Evolutionary conservation across 2,113 vertebrate species (phyloP).

Genomic region (Tetrao urogallus): DNA sequence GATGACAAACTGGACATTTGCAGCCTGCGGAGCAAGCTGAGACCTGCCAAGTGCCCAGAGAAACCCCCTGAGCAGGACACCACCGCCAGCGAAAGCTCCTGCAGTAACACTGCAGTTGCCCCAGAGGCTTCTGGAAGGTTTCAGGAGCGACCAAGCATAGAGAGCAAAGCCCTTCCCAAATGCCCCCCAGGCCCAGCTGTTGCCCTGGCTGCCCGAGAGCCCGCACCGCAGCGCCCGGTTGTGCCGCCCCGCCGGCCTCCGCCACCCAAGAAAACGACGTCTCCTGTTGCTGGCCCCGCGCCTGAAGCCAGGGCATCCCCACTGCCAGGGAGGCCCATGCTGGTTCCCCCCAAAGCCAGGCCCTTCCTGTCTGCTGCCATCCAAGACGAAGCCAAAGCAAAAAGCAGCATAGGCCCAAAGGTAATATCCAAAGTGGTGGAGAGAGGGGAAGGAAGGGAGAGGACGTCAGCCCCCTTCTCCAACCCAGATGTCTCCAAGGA

Average conservation of each 20-base stretch:
- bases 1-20: constrained; percentile 92
- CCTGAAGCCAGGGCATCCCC: constrained; percentile 73
- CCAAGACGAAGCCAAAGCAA: constrained; percentile 83
- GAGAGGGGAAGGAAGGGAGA: constrained; percentile 82
- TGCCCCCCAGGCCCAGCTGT: constrained; percentile 42
- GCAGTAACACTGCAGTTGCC: constrained; percentile 42
- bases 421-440: constrained; percentile 76
- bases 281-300: constrained; percentile 60
- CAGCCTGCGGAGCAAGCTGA: constrained; percentile 92
- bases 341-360: constrained; percentile 92
- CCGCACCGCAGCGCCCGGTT: constrained; percentile 80
- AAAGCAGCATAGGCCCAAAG: constrained; percentile 80
- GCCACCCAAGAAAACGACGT: constrained; percentile 88
- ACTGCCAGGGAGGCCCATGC: constrained; percentile 81
- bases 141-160: constrained; percentile 63
- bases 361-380: constrained; percentile 73
- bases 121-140: constrained; percentile 61
- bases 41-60: constrained; percentile 88
- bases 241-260: constrained; percentile 91
- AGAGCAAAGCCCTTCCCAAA: constrained; percentile 76
- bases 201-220: constrained; percentile 24
- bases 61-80: constrained; percentile 71
- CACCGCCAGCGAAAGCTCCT: constrained; percentile 22
- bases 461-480: constrained; percentile 68
- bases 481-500: constrained; percentile 77